These are phyloP conservation scores for Papilio helenus DNA, from an alignment of 1,140 invertebrate species.

Conservation along the genomic window DNA sequence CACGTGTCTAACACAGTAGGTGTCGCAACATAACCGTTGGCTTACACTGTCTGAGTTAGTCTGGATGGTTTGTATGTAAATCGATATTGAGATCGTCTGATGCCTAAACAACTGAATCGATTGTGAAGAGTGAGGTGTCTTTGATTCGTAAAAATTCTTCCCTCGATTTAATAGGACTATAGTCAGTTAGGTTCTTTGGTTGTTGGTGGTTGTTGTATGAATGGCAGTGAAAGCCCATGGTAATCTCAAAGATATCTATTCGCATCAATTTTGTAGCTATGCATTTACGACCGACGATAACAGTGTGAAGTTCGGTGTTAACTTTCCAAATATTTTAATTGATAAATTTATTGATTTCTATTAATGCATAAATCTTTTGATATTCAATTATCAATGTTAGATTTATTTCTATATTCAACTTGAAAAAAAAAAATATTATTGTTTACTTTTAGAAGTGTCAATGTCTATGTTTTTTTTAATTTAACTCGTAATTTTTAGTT, in stretches of 20 bases:
- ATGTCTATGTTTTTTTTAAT: slow-evolving; percentile 2
- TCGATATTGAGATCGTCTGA: no score
- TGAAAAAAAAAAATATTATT: no score
- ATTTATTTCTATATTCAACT: background rate
- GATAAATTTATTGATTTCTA: slow-evolving; percentile 24
- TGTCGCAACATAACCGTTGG: slow-evolving; percentile 11
- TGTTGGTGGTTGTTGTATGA: background rate
- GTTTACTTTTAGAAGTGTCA: background rate
- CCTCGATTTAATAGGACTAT: no score
- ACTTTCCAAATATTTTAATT: slow-evolving; percentile 23
- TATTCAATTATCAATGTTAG: background rate
- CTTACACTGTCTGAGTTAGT: background rate
- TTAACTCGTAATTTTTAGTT: background rate
- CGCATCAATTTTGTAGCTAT: slow-evolving; percentile 19
- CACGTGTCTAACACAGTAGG: slow-evolving; percentile 12
- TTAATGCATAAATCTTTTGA: background rate
- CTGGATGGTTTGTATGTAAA: no score
- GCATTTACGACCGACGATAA: slow-evolving; percentile 3
- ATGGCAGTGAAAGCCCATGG: background rate
- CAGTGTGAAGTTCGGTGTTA: slow-evolving; percentile 7
- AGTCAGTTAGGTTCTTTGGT: background rate
- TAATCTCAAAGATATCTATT: background rate
- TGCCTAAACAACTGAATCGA: background rate
- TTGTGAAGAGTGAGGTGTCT: background rate
- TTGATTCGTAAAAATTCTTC: no score